A percentile compares a stretch with the other conserved stretches of the same genome.
Conservation (phyloP, 2,888 invertebrate genomes). For the Syritta pipiens region DNA sequence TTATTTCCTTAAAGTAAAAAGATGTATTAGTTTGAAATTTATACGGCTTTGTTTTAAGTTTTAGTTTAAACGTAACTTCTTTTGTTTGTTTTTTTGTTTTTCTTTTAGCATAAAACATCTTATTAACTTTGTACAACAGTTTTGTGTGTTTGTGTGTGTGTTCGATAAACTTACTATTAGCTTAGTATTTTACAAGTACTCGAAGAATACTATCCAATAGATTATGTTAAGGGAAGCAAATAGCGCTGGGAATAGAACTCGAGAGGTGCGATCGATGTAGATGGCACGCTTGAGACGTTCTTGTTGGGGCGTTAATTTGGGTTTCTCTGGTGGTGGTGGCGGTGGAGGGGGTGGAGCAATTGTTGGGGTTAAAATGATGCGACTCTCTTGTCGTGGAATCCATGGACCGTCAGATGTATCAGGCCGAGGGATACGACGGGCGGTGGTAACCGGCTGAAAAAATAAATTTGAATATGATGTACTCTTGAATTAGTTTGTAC, state of each 20-base stretch:
- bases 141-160: slow-evolving; percentile 19
- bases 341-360: slow-evolving; percentile 77
- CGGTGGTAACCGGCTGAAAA: slow-evolving; percentile 43
- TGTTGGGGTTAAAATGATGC: slow-evolving; percentile 76
- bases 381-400: slow-evolving; percentile 79
- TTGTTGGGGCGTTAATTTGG: slow-evolving; percentile 81
- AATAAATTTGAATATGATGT: too few species aligned
- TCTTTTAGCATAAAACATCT: slow-evolving; percentile 29
- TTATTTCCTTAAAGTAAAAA: slow-evolving; percentile 17
- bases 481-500: too few species aligned
- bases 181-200: slow-evolving; percentile 82
- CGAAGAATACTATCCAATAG: slow-evolving; percentile 87
- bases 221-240: slow-evolving; percentile 85
- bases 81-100: not conserved
- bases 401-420: slow-evolving; percentile 78
- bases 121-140: slow-evolving; percentile 57
- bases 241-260: slow-evolving; percentile 85
- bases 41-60: slow-evolving; percentile 9
- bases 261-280: slow-evolving; percentile 85
- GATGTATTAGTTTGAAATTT: not conserved
- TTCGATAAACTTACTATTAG: slow-evolving; percentile 23
- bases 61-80: slow-evolving; percentile 29
- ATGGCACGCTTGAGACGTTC: slow-evolving; percentile 84
- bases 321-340: slow-evolving; percentile 77
- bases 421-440: slow-evolving; percentile 75